A percentile compares a stretch with the other conserved stretches of the same genome.
phyloP scores from a whole-genome alignment of 2,888 invertebrate species.

The Melinopterus prodromus region DNA sequence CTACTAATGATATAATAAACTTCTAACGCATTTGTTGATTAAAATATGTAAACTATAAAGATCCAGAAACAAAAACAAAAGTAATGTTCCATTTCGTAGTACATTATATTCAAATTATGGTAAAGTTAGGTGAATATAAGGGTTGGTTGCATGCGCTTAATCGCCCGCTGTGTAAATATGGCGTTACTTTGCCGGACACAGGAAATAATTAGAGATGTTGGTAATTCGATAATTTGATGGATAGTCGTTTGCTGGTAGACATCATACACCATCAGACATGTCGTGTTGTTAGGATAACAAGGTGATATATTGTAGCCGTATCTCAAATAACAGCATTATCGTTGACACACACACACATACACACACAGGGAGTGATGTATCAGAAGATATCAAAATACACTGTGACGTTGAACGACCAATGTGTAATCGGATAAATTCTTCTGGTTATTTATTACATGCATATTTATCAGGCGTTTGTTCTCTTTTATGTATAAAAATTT shows the following conservation, averaged over 20 bases:
- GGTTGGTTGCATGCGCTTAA: neutral
- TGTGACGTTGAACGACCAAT: neutral
- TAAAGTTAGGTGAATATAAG: neutral
- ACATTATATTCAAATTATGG: no score
- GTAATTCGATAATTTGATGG: slow-evolving; percentile 4
- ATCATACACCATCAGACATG: neutral
- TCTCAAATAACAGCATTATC: neutral
- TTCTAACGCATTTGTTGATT: no score
- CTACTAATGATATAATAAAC: no score
- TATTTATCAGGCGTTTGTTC: no score
- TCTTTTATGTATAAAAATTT: no score
- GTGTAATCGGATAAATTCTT: neutral
- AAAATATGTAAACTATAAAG: no score
- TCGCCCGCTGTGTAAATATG: neutral
- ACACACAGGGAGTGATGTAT: neutral
- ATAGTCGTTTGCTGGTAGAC: neutral
- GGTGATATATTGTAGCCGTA: neutral
- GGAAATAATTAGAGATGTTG: neutral
- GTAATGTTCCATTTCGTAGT: no score
- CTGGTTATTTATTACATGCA: neutral
- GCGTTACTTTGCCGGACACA: neutral
- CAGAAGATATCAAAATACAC: slow-evolving; percentile 4
- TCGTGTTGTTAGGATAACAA: neutral
- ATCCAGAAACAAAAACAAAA: no score
- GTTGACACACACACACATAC: neutral